Evolutionary conservation across 1,140 invertebrate species (phyloP).

Genomic region (Frieseomelitta varia): DNA sequence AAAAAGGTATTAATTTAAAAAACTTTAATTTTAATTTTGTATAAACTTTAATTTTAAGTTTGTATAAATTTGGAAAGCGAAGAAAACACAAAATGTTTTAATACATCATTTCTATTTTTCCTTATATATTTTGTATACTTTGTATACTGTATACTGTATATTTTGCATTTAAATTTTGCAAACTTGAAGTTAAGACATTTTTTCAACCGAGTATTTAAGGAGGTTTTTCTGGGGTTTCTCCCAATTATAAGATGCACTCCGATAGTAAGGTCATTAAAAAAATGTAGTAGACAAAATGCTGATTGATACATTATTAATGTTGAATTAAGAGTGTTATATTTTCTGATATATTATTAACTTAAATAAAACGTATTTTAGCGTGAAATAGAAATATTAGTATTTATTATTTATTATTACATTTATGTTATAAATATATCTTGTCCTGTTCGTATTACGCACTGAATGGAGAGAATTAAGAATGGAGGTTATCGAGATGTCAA

Average conservation of each 20-base stretch:
- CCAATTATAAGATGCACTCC: not conserved
- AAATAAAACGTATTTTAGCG: too few relatives aligned
- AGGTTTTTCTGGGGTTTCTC: not conserved
- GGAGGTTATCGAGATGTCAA: too few relatives aligned
- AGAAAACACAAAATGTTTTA: not conserved
- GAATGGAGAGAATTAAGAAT: too few relatives aligned
- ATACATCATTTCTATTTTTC: not conserved
- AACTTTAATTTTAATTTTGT: not conserved
- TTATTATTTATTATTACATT: too few relatives aligned
- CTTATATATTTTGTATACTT: not conserved
- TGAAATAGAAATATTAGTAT: too few relatives aligned
- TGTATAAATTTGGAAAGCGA: not conserved
- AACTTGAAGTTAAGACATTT: not conserved
- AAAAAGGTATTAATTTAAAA: not conserved
- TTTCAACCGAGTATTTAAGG: not conserved
- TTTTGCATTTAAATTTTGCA: not conserved
- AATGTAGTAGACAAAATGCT: too few relatives aligned
- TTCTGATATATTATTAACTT: too few relatives aligned
- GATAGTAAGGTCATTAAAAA: not conserved
- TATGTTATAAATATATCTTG: too few relatives aligned
- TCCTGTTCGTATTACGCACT: too few relatives aligned
- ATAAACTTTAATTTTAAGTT: not conserved
- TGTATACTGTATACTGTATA: too few relatives aligned
- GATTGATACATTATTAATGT: not conserved
- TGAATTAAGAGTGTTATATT: not conserved